Percentiles rank a stretch among this genome's conserved stretches.
phyloP scores from a whole-genome alignment of 1,140 invertebrate species.

The Ganaspis sp. region DNA sequence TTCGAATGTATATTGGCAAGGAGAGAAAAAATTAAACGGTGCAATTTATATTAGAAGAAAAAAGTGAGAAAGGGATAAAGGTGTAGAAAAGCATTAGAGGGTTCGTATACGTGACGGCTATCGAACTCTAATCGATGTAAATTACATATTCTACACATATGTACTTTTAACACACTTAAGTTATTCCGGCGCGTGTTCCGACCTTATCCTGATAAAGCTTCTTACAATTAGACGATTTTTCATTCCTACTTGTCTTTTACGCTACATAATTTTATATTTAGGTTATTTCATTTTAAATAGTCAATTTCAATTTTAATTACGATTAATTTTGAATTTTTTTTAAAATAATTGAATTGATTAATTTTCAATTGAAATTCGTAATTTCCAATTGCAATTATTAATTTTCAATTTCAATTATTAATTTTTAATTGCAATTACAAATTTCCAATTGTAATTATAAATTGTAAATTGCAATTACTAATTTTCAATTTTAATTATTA shows the following conservation, averaged over 20 bases:
- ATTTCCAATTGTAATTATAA: too few relatives aligned
- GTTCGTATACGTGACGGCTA: neutral
- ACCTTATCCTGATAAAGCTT: neutral
- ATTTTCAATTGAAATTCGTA: too few relatives aligned
- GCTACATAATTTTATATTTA: too few relatives aligned
- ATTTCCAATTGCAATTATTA: too few relatives aligned
- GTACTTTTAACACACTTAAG: neutral
- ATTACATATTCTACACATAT: constrained; percentile 33
- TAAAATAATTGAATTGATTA: too few relatives aligned
- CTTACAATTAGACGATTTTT: neutral
- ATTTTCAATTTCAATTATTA: too few relatives aligned
- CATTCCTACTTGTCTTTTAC: neutral
- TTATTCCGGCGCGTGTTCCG: constrained; percentile 4
- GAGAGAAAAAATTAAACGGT: neutral
- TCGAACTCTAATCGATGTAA: neutral
- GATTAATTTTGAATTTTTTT: too few relatives aligned
- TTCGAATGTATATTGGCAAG: constrained; percentile 38
- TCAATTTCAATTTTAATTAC: too few relatives aligned
- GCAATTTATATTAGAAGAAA: neutral
- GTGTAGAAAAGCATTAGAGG: constrained; percentile 44
- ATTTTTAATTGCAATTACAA: too few relatives aligned
- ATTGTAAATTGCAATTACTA: too few relatives aligned
- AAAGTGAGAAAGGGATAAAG: constrained; percentile 33
- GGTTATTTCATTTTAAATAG: too few relatives aligned
- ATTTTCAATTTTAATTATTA: too few relatives aligned